A percentile compares a stretch with the other conserved stretches of the same genome.
phyloP scores from a whole-genome alignment of 2,888 invertebrate genomes.

The Parnassius orleans region DNA sequence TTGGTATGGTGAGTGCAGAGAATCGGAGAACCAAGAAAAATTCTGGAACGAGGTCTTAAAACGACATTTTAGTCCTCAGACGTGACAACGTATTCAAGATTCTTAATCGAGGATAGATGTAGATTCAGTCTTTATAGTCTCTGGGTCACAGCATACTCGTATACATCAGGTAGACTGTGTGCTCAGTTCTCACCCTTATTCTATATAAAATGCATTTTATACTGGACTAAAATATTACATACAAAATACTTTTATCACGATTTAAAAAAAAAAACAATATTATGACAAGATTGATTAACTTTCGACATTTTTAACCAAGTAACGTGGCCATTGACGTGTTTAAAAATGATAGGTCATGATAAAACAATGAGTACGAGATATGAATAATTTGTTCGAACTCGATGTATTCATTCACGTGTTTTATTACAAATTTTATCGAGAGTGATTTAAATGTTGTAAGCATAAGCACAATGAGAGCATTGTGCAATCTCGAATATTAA shows the following conservation, averaged over 20 bases:
- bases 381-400: constrained; percentile 53
- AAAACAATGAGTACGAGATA: constrained; percentile 59
- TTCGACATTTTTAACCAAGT: constrained; percentile 51
- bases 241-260: constrained; percentile 41
- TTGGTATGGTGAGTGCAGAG: too few relatives aligned
- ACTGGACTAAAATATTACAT: not conserved
- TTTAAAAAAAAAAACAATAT: constrained; percentile 54
- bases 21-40: too few relatives aligned
- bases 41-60: too few relatives aligned
- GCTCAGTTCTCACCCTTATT: too few relatives aligned
- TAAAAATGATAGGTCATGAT: constrained; percentile 59
- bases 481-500: constrained; percentile 26
- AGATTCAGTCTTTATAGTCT: too few relatives aligned
- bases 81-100: too few relatives aligned
- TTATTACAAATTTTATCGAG: constrained; percentile 29
- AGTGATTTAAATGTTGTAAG: constrained; percentile 20
- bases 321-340: constrained; percentile 55
- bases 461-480: constrained; percentile 21
- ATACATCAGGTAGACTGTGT: too few relatives aligned
- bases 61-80: too few relatives aligned
- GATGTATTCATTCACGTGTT: constrained; percentile 36
- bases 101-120: too few relatives aligned
- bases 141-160: too few relatives aligned
- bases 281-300: constrained; percentile 67
- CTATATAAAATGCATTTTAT: too few relatives aligned